Percentiles rank a stretch among this genome's conserved stretches.
Conservation (phyloP, 2,888 invertebrate species). For the Agrochola lychnidis region DNA sequence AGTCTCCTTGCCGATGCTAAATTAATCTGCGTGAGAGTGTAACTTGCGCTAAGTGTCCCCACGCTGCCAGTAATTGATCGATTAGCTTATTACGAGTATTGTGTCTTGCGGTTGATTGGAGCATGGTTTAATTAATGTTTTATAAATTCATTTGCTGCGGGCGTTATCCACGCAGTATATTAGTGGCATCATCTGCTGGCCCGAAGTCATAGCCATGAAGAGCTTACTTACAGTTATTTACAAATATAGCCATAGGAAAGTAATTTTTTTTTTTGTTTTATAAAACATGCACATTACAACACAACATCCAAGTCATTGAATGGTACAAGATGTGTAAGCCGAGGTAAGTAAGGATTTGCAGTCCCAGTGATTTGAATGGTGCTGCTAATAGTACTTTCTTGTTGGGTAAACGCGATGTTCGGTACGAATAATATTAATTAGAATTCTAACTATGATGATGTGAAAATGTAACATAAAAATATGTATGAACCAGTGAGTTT, state of each 20-base stretch:
- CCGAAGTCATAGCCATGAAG: background rate
- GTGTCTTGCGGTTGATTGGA: conserved; percentile 33
- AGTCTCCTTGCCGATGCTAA: conserved; percentile 66
- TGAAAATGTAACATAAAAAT: background rate
- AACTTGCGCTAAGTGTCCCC: conserved; percentile 67
- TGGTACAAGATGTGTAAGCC: background rate
- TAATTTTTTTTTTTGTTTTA: background rate
- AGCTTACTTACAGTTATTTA: too few relatives aligned
- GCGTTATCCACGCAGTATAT: background rate
- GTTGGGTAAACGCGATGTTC: too few relatives aligned
- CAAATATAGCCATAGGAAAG: background rate
- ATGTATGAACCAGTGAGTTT: background rate
- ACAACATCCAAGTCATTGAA: background rate
- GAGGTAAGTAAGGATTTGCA: background rate
- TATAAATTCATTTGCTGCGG: background rate
- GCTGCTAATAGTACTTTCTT: background rate
- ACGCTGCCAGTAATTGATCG: conserved; percentile 63
- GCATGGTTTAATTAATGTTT: conserved; percentile 5
- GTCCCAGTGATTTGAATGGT: background rate
- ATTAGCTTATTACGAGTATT: conserved; percentile 54
- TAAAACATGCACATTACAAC: background rate
- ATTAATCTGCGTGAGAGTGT: conserved; percentile 74
- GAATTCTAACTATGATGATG: background rate
- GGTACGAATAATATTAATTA: background rate
- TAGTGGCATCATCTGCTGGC: too few relatives aligned